Conservation (phyloP, 2,797 vertebrate species). For the Tapirus indicus region DNA sequence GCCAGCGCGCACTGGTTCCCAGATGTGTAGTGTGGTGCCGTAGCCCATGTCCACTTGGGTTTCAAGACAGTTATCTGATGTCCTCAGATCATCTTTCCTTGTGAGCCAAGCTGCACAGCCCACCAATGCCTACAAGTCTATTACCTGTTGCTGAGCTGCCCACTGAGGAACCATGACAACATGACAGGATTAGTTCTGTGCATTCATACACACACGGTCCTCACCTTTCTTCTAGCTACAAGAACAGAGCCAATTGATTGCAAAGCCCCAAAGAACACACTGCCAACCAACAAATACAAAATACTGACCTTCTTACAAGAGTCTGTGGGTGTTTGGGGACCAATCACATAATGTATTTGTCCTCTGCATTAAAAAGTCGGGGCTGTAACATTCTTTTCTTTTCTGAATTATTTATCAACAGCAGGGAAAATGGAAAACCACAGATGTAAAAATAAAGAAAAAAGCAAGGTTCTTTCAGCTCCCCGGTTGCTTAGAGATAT, state of each 20-base stretch:
- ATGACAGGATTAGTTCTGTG: not conserved
- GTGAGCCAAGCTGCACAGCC: conserved; percentile 18
- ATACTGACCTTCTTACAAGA: conserved; percentile 49
- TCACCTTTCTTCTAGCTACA: not conserved
- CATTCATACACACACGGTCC: conserved; percentile 3
- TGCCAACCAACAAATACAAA: not conserved
- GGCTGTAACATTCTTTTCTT: conserved; percentile 42
- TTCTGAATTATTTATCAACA: conserved; percentile 74
- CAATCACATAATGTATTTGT: conserved; percentile 1
- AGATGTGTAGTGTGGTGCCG: not conserved
- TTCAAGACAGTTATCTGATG: not conserved
- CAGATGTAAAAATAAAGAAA: conserved; percentile 43
- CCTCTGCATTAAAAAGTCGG: conserved; percentile 23
- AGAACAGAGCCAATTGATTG: conserved; percentile 28
- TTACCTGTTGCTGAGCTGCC: conserved; percentile 50
- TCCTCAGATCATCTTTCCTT: not conserved
- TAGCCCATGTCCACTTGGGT: no score
- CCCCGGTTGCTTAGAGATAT: conserved; percentile 48
- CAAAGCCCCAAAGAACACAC: conserved; percentile 23
- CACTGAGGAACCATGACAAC: not conserved
- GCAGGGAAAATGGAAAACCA: conserved; percentile 61
- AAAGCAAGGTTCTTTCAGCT: conserved; percentile 18
- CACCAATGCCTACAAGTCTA: not conserved
- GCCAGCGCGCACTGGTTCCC: no score
- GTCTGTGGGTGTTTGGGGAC: not conserved